Evolutionary conservation across 2,888 invertebrate genomes (phyloP).

Genomic region (Stratiomys singularior): DNA sequence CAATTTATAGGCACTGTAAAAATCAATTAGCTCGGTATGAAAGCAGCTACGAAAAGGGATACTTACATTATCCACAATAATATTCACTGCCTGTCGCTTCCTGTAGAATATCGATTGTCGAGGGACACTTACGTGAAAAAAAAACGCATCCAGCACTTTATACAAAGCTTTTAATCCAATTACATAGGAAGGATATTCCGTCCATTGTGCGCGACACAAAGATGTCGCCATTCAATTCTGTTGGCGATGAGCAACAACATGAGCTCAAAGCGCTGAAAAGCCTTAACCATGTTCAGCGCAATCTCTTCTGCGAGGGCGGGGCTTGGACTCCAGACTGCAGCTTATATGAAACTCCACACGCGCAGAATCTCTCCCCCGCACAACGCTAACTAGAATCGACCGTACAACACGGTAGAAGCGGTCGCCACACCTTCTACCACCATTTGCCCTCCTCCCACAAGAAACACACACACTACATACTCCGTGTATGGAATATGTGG

Average conservation of each 20-base stretch:
- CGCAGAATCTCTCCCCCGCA: constrained; percentile 37
- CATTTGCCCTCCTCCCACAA: constrained; percentile 14
- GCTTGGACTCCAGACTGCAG: not conserved
- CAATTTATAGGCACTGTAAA: no score
- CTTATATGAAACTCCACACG: not conserved
- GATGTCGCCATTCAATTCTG: constrained; percentile 44
- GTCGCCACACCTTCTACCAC: constrained; percentile 13
- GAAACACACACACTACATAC: not conserved
- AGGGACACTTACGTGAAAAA: not conserved
- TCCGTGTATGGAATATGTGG: no score
- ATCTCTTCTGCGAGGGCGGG: constrained; percentile 30
- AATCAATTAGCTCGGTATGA: no score
- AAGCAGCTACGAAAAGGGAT: no score
- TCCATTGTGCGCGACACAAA: constrained; percentile 32
- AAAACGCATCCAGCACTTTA: constrained; percentile 39
- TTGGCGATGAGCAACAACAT: not conserved
- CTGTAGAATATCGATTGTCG: constrained; percentile 28
- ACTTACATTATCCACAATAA: no score
- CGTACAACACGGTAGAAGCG: not conserved
- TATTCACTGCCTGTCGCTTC: not conserved
- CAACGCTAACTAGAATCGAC: not conserved
- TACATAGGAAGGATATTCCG: constrained; percentile 43
- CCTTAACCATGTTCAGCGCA: constrained; percentile 12
- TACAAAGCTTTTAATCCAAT: constrained; percentile 51
- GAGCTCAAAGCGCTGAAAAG: constrained; percentile 11